These are phyloP conservation scores for Cavia aperea DNA, from an alignment of 2,113 vertebrate species.

Conservation along the genomic window DNA sequence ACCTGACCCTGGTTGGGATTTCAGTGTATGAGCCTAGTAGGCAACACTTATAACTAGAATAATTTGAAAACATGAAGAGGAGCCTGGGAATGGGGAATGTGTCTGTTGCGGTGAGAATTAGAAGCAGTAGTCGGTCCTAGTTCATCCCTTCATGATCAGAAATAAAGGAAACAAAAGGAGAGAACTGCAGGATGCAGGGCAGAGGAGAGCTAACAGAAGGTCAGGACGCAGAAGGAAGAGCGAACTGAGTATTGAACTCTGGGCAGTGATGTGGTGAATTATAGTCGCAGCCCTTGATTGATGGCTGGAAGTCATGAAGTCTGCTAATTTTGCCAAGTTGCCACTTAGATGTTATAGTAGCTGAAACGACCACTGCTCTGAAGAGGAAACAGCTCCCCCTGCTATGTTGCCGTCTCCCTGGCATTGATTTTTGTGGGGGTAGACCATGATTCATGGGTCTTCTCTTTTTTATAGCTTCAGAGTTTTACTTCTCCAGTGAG, in stretches of 20 bases:
- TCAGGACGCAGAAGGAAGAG: not conserved
- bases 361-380: not conserved
- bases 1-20: not conserved
- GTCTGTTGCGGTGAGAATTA: not conserved
- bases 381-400: not conserved
- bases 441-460: slow-evolving; percentile 23
- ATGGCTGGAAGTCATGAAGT: not conserved
- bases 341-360: slow-evolving; percentile 46
- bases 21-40: slow-evolving; percentile 5
- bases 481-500: not conserved
- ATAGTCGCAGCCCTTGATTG: not conserved
- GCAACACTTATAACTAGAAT: not conserved
- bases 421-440: slow-evolving; percentile 32
- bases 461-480: not conserved
- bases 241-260: not conserved
- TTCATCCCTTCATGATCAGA: not conserved
- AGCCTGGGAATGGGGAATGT: not conserved
- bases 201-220: not conserved
- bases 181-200: not conserved
- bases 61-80: not conserved
- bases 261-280: slow-evolving; percentile 2
- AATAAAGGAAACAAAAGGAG: not conserved
- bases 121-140: not conserved
- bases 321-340: slow-evolving; percentile 40
- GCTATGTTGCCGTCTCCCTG: rapidly evolving